Conservation (phyloP, 2,113 vertebrate genomes). For the Hemichromis elongatus region DNA sequence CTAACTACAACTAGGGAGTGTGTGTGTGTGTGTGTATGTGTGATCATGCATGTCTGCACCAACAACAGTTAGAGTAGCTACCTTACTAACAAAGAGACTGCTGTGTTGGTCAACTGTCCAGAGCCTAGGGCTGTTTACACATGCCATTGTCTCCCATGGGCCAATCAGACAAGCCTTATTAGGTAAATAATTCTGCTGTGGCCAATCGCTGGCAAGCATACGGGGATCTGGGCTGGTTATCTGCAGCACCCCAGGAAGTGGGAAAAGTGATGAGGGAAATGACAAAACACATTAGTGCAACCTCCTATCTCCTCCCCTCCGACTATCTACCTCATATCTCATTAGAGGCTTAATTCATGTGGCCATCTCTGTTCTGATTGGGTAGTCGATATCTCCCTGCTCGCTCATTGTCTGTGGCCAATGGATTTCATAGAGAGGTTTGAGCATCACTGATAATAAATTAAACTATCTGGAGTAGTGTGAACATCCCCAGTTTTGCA, state of each 20-base stretch:
- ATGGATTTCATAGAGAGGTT: slow-evolving; percentile 38
- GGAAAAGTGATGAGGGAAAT: slow-evolving; percentile 37
- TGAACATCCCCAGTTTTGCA: background rate
- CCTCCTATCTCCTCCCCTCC: background rate
- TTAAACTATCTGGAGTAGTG: background rate
- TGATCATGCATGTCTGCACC: slow-evolving; percentile 37
- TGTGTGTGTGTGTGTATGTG: slow-evolving; percentile 11
- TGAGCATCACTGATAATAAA: background rate
- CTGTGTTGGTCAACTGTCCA: slow-evolving; percentile 51
- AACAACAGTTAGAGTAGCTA: slow-evolving; percentile 52
- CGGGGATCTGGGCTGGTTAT: slow-evolving; percentile 35
- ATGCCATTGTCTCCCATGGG: slow-evolving; percentile 52
- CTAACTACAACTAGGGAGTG: slow-evolving; percentile 1
- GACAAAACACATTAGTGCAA: slow-evolving; percentile 25
- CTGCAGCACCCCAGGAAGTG: slow-evolving; percentile 48
- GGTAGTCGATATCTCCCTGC: background rate
- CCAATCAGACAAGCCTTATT: slow-evolving; percentile 64
- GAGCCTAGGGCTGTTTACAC: slow-evolving; percentile 56
- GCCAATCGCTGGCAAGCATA: slow-evolving; percentile 41
- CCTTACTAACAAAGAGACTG: slow-evolving; percentile 51
- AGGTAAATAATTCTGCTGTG: slow-evolving; percentile 47
- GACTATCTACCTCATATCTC: slow-evolving; percentile 45
- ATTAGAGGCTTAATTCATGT: slow-evolving; percentile 15
- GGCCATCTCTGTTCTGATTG: slow-evolving; percentile 9
- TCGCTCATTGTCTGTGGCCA: slow-evolving; percentile 25